phyloP scores from a whole-genome alignment of 2,113 vertebrate species.

The Trochalopteron elliotii region DNA sequence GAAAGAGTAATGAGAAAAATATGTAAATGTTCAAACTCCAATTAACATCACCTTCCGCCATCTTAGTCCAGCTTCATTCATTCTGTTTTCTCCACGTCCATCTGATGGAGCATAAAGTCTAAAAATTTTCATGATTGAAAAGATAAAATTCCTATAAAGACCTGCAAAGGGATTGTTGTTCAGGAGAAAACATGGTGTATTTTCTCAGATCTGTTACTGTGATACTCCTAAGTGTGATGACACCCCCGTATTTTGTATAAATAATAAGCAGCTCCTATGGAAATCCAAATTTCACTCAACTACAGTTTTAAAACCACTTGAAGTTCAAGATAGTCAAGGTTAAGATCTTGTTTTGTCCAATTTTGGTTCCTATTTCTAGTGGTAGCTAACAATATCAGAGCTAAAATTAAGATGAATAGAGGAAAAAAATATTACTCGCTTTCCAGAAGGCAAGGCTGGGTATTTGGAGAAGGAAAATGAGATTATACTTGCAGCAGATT shows the following conservation, averaged over 20 bases:
- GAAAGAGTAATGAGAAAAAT: constrained; percentile 19
- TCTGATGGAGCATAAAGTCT: neutral
- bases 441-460: neutral
- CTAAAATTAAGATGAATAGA: neutral
- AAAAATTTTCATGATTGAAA: neutral
- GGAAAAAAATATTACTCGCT: neutral
- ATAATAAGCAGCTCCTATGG: neutral
- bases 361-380: neutral
- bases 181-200: neutral
- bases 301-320: neutral
- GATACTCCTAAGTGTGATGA: neutral
- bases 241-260: neutral
- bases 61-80: neutral
- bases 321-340: neutral
- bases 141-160: neutral
- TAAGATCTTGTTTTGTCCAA: neutral
- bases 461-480: neutral
- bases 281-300: neutral
- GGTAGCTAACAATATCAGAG: neutral
- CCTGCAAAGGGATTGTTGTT: neutral
- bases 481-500: neutral
- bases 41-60: neutral
- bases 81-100: neutral
- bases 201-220: neutral
- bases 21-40: neutral